A percentile compares a stretch with the other conserved stretches of the same genome.
Evolutionary conservation across 2,888 invertebrate genomes (phyloP).

Genomic region (Nephrotoma guestfalica): DNA sequence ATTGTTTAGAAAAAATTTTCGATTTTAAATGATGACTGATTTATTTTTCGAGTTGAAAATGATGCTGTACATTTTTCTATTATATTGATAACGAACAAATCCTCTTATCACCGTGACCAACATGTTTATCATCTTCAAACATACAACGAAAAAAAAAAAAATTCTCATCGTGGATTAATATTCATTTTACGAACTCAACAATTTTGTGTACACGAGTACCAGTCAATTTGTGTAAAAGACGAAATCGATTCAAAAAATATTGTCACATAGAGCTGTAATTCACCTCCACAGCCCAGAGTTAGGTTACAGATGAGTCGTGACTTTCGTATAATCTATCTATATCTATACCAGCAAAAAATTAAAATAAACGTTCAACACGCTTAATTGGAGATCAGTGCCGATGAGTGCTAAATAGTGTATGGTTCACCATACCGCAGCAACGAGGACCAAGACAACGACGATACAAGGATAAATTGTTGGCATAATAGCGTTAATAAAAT

Average conservation of each 20-base stretch:
- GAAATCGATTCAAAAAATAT: not conserved
- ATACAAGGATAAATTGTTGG: not conserved
- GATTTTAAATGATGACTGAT: not conserved
- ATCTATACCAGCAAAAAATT: not conserved
- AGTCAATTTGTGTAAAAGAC: not conserved
- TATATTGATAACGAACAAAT: not conserved
- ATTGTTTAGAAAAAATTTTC: not conserved
- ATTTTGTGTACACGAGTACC: not conserved
- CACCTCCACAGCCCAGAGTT: not conserved
- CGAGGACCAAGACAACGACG: not conserved
- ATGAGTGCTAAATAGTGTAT: not conserved
- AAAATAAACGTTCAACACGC: not conserved
- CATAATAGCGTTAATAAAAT: not conserved
- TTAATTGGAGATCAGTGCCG: not conserved
- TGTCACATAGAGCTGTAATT: not conserved
- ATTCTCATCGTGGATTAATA: not conserved
- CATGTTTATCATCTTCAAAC: not conserved
- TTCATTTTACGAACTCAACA: not conserved
- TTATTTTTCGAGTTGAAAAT: not conserved
- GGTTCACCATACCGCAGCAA: not conserved
- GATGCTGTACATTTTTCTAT: not conserved
- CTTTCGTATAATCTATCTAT: not conserved
- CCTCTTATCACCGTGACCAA: not conserved
- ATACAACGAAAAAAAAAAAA: not conserved
- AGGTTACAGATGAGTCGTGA: not conserved